Conservation (phyloP, 2,797 vertebrate species). For the Anguilla megastoma region DNA sequence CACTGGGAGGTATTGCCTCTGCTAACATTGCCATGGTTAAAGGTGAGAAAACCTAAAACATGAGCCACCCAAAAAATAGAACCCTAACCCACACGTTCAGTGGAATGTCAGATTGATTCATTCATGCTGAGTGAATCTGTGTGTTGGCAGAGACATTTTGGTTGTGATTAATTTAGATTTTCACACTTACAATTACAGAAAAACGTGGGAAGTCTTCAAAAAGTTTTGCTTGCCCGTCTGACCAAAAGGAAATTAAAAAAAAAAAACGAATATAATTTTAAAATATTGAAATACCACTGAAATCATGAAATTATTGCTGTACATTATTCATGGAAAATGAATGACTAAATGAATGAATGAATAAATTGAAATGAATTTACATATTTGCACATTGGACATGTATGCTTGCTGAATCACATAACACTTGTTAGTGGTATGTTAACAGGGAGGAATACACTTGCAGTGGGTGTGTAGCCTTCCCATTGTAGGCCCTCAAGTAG, state of each 20-base stretch:
- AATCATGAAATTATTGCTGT: not conserved
- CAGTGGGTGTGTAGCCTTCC: no score
- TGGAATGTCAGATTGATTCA: conserved; percentile 29
- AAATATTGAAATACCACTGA: not conserved
- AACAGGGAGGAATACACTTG: no score
- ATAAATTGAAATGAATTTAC: no score
- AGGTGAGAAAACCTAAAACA: not conserved
- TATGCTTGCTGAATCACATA: no score
- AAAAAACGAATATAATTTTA: not conserved
- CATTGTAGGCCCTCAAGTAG: not conserved
- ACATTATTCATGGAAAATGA: not conserved
- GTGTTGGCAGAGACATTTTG: conserved; percentile 3
- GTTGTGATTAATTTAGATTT: conserved; percentile 21
- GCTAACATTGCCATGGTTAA: conserved; percentile 1
- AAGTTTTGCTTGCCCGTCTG: not conserved
- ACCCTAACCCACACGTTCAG: not conserved
- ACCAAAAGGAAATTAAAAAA: not conserved
- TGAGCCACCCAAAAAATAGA: not conserved
- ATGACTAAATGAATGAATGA: not conserved
- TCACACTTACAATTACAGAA: not conserved
- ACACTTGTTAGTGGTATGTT: not conserved
- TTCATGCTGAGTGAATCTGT: not conserved
- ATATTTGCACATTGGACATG: not conserved
- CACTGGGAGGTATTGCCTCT: not conserved
- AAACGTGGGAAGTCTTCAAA: not conserved